phyloP scores from a whole-genome alignment of 1,140 invertebrate species.

The Cecropterus lyciades region DNA sequence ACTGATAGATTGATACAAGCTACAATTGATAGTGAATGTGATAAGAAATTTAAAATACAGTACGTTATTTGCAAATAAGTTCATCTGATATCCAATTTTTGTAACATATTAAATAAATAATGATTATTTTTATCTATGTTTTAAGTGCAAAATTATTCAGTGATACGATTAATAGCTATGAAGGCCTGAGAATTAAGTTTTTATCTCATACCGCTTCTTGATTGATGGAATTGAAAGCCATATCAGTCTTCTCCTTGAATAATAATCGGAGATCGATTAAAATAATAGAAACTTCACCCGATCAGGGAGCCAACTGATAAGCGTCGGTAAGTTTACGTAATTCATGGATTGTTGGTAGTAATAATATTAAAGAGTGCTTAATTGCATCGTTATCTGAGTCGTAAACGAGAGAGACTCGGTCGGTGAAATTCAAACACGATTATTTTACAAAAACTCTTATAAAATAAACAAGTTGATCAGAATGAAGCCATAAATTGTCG shows the following conservation, averaged over 20 bases:
- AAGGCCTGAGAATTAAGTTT: conserved; percentile 16
- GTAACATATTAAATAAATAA: too few relatives aligned
- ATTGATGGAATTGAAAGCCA: conserved; percentile 22
- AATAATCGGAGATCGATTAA: conserved; percentile 31
- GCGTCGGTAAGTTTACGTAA: conserved; percentile 24
- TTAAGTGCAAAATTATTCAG: conserved; percentile 24
- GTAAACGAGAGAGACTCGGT: conserved; percentile 44
- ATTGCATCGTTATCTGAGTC: conserved; percentile 32
- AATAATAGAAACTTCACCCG: conserved; percentile 24
- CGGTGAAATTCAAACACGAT: conserved; percentile 56
- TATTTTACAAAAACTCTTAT: conserved; percentile 43
- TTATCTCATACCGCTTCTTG: conserved; percentile 26
- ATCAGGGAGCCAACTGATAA: conserved; percentile 33
- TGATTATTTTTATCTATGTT: conserved; percentile 1
- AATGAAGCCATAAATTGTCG: conserved; percentile 77
- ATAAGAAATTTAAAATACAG: too few relatives aligned
- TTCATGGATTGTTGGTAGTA: conserved; percentile 30
- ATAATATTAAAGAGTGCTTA: conserved; percentile 33
- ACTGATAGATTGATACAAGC: too few relatives aligned
- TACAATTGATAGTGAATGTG: too few relatives aligned
- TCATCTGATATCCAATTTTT: too few relatives aligned
- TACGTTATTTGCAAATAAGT: too few relatives aligned
- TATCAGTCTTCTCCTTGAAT: conserved; percentile 20
- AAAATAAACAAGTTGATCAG: conserved; percentile 61
- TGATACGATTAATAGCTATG: conserved; percentile 26